Evolutionary conservation across 2,113 vertebrate genomes (phyloP), one percentile per base, ranked within the genome.

Genomic region (Catharus minimus): DNA sequence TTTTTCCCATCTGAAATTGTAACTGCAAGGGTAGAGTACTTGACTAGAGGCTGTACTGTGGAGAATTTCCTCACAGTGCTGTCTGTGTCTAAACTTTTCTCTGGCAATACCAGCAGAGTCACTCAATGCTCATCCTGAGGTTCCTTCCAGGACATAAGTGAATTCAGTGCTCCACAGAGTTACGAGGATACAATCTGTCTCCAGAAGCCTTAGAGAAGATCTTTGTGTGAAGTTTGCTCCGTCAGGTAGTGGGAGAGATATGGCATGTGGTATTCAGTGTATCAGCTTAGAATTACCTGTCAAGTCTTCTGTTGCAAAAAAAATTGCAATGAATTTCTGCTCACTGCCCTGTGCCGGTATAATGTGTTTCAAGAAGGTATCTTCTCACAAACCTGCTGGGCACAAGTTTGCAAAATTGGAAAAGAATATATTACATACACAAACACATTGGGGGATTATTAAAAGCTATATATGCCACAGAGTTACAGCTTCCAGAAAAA

Each of bases 201-300:
- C 22, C 28, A 50, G 53, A 75, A 85, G 18, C 16, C 21, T 65
- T 72, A 30, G 58, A 46, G 49, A 46, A 56, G 16, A 33, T 57
- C 15, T 84, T 61, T 81, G 8, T 61, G 4, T 26, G 41, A 26
- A 69, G 24, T 53, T 38, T 9, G 11, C 16, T 75, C 33, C 13
- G 3, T 75, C 14, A 23, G 6, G 7, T 49, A 33, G 38, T 9
- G 12, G 47, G 80, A 47, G 22, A 77, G 43, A 60, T 43, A n/a
- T 5, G 30, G 21, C 24, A 23, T 0, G 0, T 62, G 14, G 15
- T 60, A 28, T 43, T 80, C 52, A 67, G 39, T 71, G 1, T 33
- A 41, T 67, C 20, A 28, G 24, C 10, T 43, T 72, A 49, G n/a
- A 66, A 44, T 87, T 67, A 50, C 19, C 27, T 43, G 14, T 66